These are phyloP conservation scores for Micropoecilia bifurca DNA, from an alignment of 2,797 vertebrate species.

Conservation along the genomic window DNA sequence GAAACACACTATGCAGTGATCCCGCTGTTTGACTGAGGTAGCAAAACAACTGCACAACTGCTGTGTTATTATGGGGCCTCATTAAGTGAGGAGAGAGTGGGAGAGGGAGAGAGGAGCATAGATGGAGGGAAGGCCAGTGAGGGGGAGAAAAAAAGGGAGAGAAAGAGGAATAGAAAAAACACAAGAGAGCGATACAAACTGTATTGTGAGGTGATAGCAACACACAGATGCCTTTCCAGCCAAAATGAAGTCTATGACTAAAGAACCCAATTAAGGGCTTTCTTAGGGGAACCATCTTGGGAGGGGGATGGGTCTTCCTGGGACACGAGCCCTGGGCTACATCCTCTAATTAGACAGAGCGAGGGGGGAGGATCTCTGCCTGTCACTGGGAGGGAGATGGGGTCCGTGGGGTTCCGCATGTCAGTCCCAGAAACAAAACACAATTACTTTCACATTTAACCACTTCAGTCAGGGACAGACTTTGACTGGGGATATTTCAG, in stretches of 20 bases:
- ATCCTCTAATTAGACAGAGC: conserved; percentile 87
- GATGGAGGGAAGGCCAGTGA: conserved; percentile 76
- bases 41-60: conserved; percentile 87
- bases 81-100: conserved; percentile 85
- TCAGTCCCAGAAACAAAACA: conserved; percentile 84
- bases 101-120: conserved; percentile 62
- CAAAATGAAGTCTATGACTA: conserved; percentile 87
- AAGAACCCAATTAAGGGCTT: conserved; percentile 88
- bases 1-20: conserved; percentile 81
- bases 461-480: conserved; percentile 77
- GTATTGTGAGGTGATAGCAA: conserved; percentile 81
- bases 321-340: conserved; percentile 86
- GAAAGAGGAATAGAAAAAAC: conserved; percentile 48
- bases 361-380: conserved; percentile 83
- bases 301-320: conserved; percentile 83
- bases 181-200: conserved; percentile 74
- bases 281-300: conserved; percentile 85
- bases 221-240: conserved; percentile 80
- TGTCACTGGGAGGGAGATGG: conserved; percentile 86
- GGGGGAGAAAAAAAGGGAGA: conserved; percentile 56
- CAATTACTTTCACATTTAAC: conserved; percentile 83
- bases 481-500: conserved; percentile 70
- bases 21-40: conserved; percentile 86
- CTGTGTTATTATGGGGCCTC: conserved; percentile 87
- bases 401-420: conserved; percentile 83